Conservation (phyloP, 2,888 invertebrate species). For the Diarsia mendica region DNA sequence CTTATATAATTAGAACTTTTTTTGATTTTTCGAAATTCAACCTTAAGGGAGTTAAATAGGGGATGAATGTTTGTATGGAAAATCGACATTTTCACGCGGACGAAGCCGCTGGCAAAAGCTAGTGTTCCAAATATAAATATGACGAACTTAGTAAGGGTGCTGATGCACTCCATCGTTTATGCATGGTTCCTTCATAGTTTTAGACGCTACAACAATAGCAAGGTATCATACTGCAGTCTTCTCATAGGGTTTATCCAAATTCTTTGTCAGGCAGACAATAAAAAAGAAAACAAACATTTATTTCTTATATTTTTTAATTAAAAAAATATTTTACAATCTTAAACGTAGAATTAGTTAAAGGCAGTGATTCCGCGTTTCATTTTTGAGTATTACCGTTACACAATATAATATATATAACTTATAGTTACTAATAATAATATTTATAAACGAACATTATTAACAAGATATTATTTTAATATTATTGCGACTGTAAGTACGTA, state of each 20-base stretch:
- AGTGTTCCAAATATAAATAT: no score
- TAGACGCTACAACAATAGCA: not conserved
- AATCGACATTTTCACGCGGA: no score
- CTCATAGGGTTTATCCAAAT: no score
- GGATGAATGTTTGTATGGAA: no score
- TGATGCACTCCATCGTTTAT: not conserved
- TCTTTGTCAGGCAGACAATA: not conserved
- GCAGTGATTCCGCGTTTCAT: conserved; percentile 84
- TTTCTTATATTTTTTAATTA: conserved; percentile 68
- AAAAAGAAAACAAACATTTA: conserved; percentile 11
- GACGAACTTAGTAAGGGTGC: no score
- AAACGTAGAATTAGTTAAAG: conserved; percentile 85
- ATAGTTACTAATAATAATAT: conserved; percentile 66
- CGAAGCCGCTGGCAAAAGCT: no score
- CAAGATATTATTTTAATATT: conserved; percentile 63
- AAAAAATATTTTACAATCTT: conserved; percentile 79
- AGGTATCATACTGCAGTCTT: not conserved
- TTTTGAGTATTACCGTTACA: conserved; percentile 85
- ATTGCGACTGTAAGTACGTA: conserved; percentile 68
- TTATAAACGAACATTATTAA: conserved; percentile 66
- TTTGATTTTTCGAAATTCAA: no score
- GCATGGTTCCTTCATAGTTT: no score
- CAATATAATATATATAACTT: conserved; percentile 62
- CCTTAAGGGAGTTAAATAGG: no score
- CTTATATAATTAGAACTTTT: no score